Conservation (phyloP, 2,797 vertebrate genomes). For the Scyliorhinus canicula region DNA sequence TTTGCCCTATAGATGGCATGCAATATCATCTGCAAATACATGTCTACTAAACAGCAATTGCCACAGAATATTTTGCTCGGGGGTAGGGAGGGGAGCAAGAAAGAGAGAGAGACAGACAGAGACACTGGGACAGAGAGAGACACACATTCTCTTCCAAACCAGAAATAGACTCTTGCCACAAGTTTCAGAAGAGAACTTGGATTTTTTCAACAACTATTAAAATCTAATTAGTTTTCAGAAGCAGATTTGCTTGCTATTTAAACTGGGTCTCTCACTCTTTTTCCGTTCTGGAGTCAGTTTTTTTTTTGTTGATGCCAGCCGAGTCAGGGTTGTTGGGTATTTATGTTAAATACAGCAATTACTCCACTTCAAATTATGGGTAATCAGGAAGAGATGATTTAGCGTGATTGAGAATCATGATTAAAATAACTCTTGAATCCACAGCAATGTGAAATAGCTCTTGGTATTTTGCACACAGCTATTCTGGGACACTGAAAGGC, state of each 20-base stretch:
- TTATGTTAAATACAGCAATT: constrained; percentile 36
- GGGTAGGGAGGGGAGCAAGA: not conserved
- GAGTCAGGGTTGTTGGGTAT: not conserved
- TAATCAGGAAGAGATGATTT: constrained; percentile 29
- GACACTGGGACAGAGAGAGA: not conserved
- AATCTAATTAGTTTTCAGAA: constrained; percentile 20
- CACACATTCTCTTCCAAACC: not conserved
- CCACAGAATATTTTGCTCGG: not conserved
- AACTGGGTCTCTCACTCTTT: not conserved
- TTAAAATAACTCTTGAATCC: constrained; percentile 29
- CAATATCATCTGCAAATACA: not conserved
- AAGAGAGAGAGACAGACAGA: not conserved
- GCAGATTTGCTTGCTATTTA: constrained; percentile 20
- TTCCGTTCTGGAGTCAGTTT: not conserved
- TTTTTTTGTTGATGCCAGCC: not conserved
- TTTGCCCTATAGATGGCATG: not conserved
- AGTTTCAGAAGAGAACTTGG: not conserved
- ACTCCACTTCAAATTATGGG: constrained; percentile 36
- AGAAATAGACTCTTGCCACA: not conserved
- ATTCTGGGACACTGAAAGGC: not conserved
- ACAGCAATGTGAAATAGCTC: not conserved
- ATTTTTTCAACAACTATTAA: constrained; percentile 9
- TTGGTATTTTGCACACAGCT: constrained; percentile 15
- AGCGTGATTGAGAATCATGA: constrained; percentile 16
- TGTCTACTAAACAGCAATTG: not conserved